Evolutionary conservation across 2,113 vertebrate species (phyloP).

Genomic region (Ammodytes dubius): DNA sequence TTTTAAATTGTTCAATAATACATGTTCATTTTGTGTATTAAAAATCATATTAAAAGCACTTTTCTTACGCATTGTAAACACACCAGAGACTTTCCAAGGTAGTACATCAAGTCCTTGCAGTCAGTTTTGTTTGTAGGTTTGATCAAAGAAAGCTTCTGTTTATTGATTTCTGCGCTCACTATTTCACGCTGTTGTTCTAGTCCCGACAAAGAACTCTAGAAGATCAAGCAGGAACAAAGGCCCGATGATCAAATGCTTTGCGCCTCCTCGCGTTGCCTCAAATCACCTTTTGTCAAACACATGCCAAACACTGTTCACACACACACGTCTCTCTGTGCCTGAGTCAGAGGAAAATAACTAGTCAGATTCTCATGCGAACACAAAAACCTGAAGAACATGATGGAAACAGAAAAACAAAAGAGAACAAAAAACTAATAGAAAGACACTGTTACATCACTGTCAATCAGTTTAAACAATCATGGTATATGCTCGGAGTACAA

Average conservation of each 20-base stretch:
- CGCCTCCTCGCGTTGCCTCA: not conserved
- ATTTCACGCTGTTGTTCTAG: not conserved
- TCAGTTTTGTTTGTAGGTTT: slow-evolving; percentile 4
- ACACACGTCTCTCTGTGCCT: not conserved
- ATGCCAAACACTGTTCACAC: not conserved
- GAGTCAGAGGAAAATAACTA: not conserved
- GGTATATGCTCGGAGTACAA: not conserved
- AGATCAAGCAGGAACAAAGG: not conserved
- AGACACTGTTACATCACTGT: not conserved
- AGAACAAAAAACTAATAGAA: not conserved
- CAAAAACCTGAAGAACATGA: not conserved
- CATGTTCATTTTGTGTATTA: not conserved
- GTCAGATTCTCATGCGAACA: not conserved
- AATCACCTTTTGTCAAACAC: not conserved
- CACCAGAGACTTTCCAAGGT: not conserved
- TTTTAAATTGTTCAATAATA: not conserved
- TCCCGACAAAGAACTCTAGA: slow-evolving; percentile 9
- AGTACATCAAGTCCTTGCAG: not conserved
- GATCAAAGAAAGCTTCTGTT: not conserved
- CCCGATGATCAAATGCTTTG: not conserved
- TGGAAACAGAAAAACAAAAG: not conserved
- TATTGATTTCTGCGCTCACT: slow-evolving; percentile 11
- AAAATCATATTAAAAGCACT: not conserved
- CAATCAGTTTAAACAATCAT: not conserved
- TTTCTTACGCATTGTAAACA: not conserved